phyloP scores from a whole-genome alignment of 2,797 vertebrate genomes.

The Urosaurus nigricauda region DNA sequence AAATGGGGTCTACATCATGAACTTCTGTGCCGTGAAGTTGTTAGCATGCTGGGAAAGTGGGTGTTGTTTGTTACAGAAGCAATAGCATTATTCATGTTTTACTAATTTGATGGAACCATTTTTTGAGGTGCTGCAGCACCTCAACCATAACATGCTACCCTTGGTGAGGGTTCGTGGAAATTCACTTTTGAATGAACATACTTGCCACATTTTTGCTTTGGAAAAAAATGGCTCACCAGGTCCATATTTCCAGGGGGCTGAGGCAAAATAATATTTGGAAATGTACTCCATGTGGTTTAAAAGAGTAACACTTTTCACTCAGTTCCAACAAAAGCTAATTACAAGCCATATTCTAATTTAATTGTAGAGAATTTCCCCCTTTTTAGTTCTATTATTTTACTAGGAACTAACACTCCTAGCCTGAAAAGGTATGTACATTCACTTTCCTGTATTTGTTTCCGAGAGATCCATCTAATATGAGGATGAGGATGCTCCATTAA shows the following conservation, averaged over 20 bases:
- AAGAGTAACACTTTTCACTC: not conserved
- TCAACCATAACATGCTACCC: too few relatives aligned
- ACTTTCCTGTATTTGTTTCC: not conserved
- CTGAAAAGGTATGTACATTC: not conserved
- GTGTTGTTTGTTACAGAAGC: too few relatives aligned
- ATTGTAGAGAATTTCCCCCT: not conserved
- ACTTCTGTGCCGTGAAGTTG: too few relatives aligned
- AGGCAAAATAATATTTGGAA: not conserved
- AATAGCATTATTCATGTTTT: too few relatives aligned
- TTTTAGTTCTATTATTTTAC: slow-evolving; percentile 3
- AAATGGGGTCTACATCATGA: too few relatives aligned
- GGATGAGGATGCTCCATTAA: slow-evolving; percentile 12
- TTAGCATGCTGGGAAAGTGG: too few relatives aligned
- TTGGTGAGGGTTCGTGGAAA: too few relatives aligned
- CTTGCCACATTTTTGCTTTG: too few relatives aligned
- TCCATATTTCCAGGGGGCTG: not conserved
- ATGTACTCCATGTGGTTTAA: not conserved
- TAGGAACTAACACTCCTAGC: not conserved
- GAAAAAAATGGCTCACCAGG: too few relatives aligned
- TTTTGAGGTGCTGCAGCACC: too few relatives aligned
- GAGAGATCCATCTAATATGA: not conserved
- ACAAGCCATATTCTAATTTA: not conserved
- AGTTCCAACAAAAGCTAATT: not conserved
- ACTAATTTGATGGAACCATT: too few relatives aligned
- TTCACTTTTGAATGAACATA: too few relatives aligned